Conservation (phyloP, 1,140 invertebrate genomes). For the Nasonia giraulti region DNA sequence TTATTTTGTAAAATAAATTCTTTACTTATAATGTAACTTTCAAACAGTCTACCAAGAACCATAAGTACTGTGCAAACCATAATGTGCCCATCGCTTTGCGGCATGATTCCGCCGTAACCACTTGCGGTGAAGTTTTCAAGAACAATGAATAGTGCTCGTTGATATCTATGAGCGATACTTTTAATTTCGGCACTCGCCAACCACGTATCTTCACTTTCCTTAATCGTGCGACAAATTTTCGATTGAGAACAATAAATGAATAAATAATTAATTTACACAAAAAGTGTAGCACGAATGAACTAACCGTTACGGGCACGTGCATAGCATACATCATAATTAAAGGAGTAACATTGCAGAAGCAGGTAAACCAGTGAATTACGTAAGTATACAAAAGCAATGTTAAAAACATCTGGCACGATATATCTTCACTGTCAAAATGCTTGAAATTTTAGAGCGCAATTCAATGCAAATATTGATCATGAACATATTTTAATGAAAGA, state of each 20-base stretch:
- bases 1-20: neutral
- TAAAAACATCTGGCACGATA: slow-evolving; percentile 59
- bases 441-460: slow-evolving; percentile 41
- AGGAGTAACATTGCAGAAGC: slow-evolving; percentile 64
- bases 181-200: slow-evolving; percentile 49
- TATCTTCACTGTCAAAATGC: slow-evolving; percentile 58
- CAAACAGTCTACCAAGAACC: slow-evolving; percentile 65
- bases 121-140: slow-evolving; percentile 65
- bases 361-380: slow-evolving; percentile 67
- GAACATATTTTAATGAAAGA: neutral
- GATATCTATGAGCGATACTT: slow-evolving; percentile 56
- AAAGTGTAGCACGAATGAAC: neutral
- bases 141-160: slow-evolving; percentile 64
- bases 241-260: neutral
- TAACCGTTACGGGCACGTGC: neutral
- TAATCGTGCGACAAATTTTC: neutral
- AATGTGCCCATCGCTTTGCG: slow-evolving; percentile 55
- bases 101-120: slow-evolving; percentile 62
- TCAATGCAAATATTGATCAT: neutral
- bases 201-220: slow-evolving; percentile 66
- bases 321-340: slow-evolving; percentile 58
- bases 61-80: slow-evolving; percentile 63
- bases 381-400: slow-evolving; percentile 62
- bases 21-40: slow-evolving; percentile 66
- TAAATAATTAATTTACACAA: neutral